Conservation (phyloP, 37 sponge, comb jelly and placozoan species). For the Tethya wilhelma region DNA sequence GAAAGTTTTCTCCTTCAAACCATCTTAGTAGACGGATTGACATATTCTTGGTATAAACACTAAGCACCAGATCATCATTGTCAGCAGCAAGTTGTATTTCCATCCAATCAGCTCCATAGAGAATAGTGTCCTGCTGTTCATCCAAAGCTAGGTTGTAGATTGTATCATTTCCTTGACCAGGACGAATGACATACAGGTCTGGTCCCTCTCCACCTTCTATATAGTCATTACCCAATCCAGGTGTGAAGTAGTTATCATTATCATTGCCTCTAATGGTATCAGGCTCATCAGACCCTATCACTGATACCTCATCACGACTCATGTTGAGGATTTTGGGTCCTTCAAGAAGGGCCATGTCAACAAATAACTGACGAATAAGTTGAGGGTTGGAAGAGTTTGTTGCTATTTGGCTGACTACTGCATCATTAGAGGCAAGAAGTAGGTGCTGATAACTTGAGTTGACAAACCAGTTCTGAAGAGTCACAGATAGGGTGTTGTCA, state of each 20-base stretch:
- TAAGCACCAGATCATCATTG: neutral
- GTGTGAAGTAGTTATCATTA: conserved; percentile 16
- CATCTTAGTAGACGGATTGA: neutral
- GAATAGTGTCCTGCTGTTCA: conserved; percentile 12
- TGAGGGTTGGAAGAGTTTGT: neutral
- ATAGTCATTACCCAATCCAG: conserved; percentile 32
- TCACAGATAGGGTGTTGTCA: neutral
- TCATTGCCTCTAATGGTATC: conserved; percentile 24
- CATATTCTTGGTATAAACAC: neutral
- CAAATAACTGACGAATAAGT: conserved; percentile 14
- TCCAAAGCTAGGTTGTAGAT: conserved; percentile 19
- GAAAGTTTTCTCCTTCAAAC: conserved; percentile 4
- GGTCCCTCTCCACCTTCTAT: conserved; percentile 5
- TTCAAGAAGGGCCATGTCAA: conserved; percentile 5
- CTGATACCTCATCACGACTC: neutral
- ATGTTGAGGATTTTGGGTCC: conserved; percentile 13
- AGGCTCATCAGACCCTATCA: conserved; percentile 15
- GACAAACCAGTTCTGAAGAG: conserved; percentile 13
- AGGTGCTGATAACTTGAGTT: conserved; percentile 1
- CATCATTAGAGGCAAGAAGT: neutral
- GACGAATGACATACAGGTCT: conserved; percentile 29
- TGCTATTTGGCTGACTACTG: neutral
- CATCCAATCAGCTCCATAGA: neutral
- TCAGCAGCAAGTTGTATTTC: neutral
- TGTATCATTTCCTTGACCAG: conserved; percentile 13